A percentile compares a stretch with the other conserved stretches of the same genome.
Evolutionary conservation across 2,888 invertebrate genomes (phyloP).

Genomic region (Latrodectus hesperus): DNA sequence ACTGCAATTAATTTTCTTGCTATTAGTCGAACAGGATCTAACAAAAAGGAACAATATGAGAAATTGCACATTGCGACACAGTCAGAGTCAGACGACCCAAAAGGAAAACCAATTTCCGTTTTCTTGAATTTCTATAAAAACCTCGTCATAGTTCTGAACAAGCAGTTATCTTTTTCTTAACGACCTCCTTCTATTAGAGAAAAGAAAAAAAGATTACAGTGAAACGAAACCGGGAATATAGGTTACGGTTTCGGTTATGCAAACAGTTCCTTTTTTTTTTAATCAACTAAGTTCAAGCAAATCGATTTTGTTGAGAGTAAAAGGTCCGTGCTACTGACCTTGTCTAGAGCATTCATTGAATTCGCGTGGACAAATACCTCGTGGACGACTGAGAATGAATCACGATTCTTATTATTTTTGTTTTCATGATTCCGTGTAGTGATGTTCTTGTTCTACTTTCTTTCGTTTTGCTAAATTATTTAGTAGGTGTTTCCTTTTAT

Average conservation of each 20-base stretch:
- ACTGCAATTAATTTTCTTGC: no score
- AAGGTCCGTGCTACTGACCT: constrained; percentile 47
- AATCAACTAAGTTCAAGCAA: not conserved
- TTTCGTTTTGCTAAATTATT: not conserved
- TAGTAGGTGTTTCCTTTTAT: no score
- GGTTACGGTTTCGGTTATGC: constrained; percentile 1
- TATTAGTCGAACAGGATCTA: no score
- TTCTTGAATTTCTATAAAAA: no score
- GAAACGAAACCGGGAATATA: constrained; percentile 12
- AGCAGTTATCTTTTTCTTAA: no score
- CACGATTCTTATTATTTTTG: not conserved
- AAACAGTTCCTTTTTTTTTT: constrained; percentile 9
- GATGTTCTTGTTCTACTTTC: constrained; percentile 8
- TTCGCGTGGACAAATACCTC: constrained; percentile 14
- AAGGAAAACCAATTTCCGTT: no score
- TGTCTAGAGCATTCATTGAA: constrained; percentile 7
- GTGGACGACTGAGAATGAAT: constrained; percentile 1
- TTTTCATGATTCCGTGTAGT: not conserved
- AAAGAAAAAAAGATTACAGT: not conserved
- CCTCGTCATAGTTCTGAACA: no score
- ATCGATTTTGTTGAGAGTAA: constrained; percentile 14
- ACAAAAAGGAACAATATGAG: no score
- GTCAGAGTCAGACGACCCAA: no score
- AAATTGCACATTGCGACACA: no score
- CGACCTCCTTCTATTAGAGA: constrained; percentile 3